Evolutionary conservation across 2,113 vertebrate species (phyloP), one percentile per base, ranked within the genome.

Genomic region (Thymallus thymallus): DNA sequence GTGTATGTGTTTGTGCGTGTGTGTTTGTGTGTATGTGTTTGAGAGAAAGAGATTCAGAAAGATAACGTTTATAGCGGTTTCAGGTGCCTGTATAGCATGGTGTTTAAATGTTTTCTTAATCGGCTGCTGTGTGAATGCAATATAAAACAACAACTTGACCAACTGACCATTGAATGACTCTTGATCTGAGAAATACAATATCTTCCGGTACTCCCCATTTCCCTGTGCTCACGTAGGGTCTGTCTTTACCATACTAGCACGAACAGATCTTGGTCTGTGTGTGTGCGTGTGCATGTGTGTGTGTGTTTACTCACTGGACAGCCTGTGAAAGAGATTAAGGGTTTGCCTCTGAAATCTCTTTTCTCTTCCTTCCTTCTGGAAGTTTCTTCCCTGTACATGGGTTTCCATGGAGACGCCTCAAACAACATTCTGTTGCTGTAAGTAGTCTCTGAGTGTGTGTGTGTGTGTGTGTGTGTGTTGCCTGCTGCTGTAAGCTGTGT

Each of bases 321-420:
- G 63, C 82, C 73, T 81, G 80, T 82, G 80, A 79, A 76, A 67
- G 56, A 81, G 80, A 88, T 86, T 81, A 87, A 77, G 67, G 29
- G 35, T 77, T 83, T 85, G 62, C 78, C 75, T 55, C 55, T 20
- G 79, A 84, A 87, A 84, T 85, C 20, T 61, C 60, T 22, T 84
- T 84, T 76, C 65, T 74, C 55, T 74, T 48, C 51, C 5, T 16
- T 76, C 56, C 69, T 77, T 35, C 23, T 22, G 12, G 45, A 51
- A 16, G 30, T 24, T 69, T 63, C 71, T 79, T 77, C 84, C 51
- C 63, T 74, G 29, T 74, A 70, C 64, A 75, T 81, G 83, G 83
- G 79, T 88, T 79, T 79, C 82, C 80, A 80, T 83, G 77, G 48
- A 80, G 80, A 82, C 80, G 76, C 84, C 74, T 84, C 82, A 87